A percentile compares a stretch with the other conserved stretches of the same genome.
Evolutionary conservation across 2,113 vertebrate genomes (phyloP).

Genomic region (Cettia cetti): DNA sequence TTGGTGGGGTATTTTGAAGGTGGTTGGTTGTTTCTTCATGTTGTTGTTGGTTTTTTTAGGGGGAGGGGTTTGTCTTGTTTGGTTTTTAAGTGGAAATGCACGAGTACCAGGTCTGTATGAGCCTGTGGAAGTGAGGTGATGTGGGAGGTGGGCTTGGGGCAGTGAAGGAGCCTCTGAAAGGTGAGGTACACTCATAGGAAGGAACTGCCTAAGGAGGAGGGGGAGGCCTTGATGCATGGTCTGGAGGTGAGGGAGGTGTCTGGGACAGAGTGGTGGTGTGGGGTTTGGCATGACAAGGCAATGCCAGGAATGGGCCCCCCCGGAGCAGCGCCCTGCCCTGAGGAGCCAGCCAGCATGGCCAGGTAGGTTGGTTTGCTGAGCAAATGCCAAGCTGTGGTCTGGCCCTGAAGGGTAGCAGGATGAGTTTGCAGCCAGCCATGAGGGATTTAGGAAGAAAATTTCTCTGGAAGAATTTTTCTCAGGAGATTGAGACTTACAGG

Average conservation of each 20-base stretch:
- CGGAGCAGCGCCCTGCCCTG: background rate
- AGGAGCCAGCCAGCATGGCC: background rate
- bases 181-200: background rate
- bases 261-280: no score
- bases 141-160: background rate
- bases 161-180: background rate
- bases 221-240: background rate
- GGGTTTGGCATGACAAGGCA: background rate
- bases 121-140: no score
- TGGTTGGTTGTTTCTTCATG: background rate
- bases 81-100: background rate
- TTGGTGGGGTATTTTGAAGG: background rate
- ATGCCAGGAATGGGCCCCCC: background rate
- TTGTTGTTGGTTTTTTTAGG: background rate
- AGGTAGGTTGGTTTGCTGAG: background rate
- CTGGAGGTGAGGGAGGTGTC: background rate
- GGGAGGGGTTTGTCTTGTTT: background rate
- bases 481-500: rapidly evolving
- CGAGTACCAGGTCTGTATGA: background rate
- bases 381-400: no score
- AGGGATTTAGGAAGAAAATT: background rate
- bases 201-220: background rate
- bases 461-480: background rate
- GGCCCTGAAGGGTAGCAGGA: rapidly evolving
- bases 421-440: background rate